Conservation (phyloP, 2,113 vertebrate species). For the Pimephales promelas region DNA sequence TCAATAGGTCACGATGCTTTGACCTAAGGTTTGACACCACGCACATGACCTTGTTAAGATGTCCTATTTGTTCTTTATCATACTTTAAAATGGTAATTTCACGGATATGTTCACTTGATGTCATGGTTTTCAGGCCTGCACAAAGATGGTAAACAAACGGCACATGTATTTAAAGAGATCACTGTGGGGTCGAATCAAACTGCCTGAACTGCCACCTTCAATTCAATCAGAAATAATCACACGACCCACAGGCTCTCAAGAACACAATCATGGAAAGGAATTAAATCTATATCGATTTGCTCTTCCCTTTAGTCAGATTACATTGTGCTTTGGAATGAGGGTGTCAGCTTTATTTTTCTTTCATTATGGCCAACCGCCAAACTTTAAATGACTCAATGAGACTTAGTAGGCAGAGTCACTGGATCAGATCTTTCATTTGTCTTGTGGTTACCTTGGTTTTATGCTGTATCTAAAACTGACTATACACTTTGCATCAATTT, state of each 20-base stretch:
- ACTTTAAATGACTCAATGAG: slow-evolving; percentile 48
- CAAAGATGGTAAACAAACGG: slow-evolving; percentile 23
- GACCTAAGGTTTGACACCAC: background rate
- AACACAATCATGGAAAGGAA: slow-evolving; percentile 57
- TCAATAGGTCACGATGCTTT: background rate
- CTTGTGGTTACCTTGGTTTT: slow-evolving; percentile 29
- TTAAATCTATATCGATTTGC: slow-evolving; percentile 59
- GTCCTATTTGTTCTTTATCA: background rate
- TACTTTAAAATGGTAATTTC: background rate
- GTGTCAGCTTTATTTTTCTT: slow-evolving; percentile 52
- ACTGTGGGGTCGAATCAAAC: slow-evolving; percentile 20
- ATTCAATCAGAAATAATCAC: slow-evolving; percentile 53
- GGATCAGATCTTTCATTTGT: slow-evolving; percentile 43
- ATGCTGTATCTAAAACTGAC: slow-evolving; percentile 29
- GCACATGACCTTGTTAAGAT: slow-evolving; percentile 1
- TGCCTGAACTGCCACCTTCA: slow-evolving; percentile 44
- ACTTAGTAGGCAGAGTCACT: slow-evolving; percentile 19
- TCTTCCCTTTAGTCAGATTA: slow-evolving; percentile 55
- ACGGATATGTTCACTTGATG: background rate
- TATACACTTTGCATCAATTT: background rate
- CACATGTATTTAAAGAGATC: slow-evolving; percentile 21
- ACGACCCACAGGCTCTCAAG: slow-evolving; percentile 48
- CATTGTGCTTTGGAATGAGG: slow-evolving; percentile 50
- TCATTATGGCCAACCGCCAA: slow-evolving; percentile 46
- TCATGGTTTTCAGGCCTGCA: background rate